A percentile compares a stretch with the other conserved stretches of the same genome.
These are phyloP conservation scores for Drosophila suzukii DNA, from an alignment of 1,140 invertebrate species.

Conservation along the genomic window DNA sequence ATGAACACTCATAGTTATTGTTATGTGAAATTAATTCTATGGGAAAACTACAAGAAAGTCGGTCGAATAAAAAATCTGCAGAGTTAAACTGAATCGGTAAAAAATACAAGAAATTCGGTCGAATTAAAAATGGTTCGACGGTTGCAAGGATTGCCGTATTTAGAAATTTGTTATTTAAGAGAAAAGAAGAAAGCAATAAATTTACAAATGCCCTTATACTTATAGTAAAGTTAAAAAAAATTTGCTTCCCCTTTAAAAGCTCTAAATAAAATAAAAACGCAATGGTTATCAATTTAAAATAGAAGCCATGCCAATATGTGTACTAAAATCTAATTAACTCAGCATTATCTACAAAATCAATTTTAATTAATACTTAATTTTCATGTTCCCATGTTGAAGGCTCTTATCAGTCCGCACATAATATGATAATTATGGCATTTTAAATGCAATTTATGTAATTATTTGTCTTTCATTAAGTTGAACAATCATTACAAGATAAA, in stretches of 20 bases:
- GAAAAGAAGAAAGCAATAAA: no score
- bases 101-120: no score
- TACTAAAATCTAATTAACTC: not conserved
- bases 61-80: not conserved
- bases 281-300: no score
- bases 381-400: constrained; percentile 10
- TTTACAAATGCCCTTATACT: no score
- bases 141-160: no score
- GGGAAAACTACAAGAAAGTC: constrained; percentile 5
- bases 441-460: constrained; percentile 43
- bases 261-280: no score
- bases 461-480: constrained; percentile 50
- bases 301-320: no score
- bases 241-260: no score
- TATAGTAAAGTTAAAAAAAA: no score
- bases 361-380: constrained; percentile 38
- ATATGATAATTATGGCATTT: constrained; percentile 40
- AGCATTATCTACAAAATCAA: not conserved
- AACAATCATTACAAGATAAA: constrained; percentile 44
- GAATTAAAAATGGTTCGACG: no score
- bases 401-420: constrained; percentile 23
- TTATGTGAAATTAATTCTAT: constrained; percentile 31
- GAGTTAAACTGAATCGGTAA: no score
- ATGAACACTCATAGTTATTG: constrained; percentile 27
- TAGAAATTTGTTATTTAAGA: no score